Base-by-base conservation (phyloP, 2,888 invertebrate species). In the Morpho achilles region DNA sequence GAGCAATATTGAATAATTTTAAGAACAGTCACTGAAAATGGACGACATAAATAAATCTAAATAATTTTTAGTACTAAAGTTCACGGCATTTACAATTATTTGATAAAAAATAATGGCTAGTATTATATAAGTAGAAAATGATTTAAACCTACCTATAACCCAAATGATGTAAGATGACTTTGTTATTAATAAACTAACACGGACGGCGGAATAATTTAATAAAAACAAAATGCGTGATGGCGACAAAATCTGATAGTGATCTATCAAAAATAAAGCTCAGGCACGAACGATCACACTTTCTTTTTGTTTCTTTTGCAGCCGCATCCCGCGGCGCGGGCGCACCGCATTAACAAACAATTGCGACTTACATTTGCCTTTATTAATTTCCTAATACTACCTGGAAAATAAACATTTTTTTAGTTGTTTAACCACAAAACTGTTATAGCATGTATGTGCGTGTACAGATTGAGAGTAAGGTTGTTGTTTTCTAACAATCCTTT, bases 331-430 rank as follows among this genome's bases (percentile, higher is more conserved):
- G 80, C 73, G 83, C 76, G 66, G 70, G 69, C 78, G 75, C 77
- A 71, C 68, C 77, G 71, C 70, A 85, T 83, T 86, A 79, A 84
- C 85, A 86, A 84, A 86, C 84, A 85, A 85, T 86, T 79, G 64
- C 68, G 67, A 69, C 73, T 72, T 70, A 58, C 66, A 68, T 69
- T 68, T 65, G 67, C 68, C 59, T 66, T 66, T 66, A 67, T 67
- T 68, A 63, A 68, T 64, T 61, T 52, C 58, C 48, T 51, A 50
- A 60, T 46, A 60, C 55, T 62, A 59, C 60, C 58, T 63, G 56
- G 39, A 10, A 43, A 8, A 50, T 46, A 10, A 54, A 47, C 52
- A 48, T 58, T 43, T 39, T 44, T 22, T 43, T 43, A 9, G 7
- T 9, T 43, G 42, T 43, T 8, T 43, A 43, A 7, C 42, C 9